phyloP scores from a whole-genome alignment of 2,888 invertebrate genomes.

The Exocentrus adspersus region DNA sequence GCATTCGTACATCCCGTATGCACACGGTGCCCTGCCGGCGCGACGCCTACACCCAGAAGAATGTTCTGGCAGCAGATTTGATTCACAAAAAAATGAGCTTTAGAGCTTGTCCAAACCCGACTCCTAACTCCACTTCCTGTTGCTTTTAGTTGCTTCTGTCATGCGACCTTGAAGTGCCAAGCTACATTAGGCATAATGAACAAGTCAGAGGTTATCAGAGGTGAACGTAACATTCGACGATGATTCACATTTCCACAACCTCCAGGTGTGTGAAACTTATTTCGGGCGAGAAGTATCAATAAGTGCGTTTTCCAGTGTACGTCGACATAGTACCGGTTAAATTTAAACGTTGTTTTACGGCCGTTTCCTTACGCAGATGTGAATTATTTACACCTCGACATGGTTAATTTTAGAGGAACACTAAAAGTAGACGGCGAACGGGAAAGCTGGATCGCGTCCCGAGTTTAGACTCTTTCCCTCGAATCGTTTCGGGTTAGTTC shows the following conservation, averaged over 20 bases:
- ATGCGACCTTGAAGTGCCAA: no score
- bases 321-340: slow-evolving; percentile 32
- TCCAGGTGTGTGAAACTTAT: no score
- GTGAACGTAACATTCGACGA: no score
- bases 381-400: slow-evolving; percentile 12
- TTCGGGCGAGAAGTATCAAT: background rate
- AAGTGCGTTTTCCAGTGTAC: background rate
- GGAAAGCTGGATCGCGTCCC: slow-evolving; percentile 8
- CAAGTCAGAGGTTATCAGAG: no score
- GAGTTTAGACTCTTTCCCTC: background rate
- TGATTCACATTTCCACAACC: no score
- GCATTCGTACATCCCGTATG: slow-evolving; percentile 24
- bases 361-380: slow-evolving; percentile 32
- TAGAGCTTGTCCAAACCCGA: no score
- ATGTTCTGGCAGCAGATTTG: no score
- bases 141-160: no score
- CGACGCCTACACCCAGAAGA: slow-evolving; percentile 25
- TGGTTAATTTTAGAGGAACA: slow-evolving; percentile 23
- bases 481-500: background rate
- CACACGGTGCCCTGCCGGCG: slow-evolving; percentile 33
- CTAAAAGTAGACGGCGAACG: slow-evolving; percentile 16
- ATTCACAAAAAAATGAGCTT: no score
- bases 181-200: no score
- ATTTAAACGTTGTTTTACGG: slow-evolving; percentile 27
- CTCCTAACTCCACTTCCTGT: no score